Evolutionary conservation across 1,140 invertebrate genomes (phyloP), one percentile per base, ranked within the genome.

Genomic region (Hesperophylax magnus): DNA sequence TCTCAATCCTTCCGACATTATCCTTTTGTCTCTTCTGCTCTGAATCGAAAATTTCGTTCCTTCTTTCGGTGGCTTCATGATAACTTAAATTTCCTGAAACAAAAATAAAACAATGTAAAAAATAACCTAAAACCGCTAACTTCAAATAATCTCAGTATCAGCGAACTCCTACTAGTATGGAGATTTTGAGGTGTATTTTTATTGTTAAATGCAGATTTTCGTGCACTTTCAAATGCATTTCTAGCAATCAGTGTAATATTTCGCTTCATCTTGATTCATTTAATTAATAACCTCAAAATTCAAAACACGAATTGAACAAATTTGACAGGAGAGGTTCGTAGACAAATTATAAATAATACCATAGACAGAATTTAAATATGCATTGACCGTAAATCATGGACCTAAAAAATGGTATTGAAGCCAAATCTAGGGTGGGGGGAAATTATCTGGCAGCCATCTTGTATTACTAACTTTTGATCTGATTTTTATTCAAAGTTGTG

Each of bases 1-100:
- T 99, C 86, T 98, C 96, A 72, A 99, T 93, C 86, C 97, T 89
- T 8, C 95, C 96, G 31, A 98, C 89, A 8, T 92, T 87, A 54
- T 93, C 90, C 52, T 86, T 84, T 87, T 97, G 96, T 22, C 94
- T 88, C 77, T 93, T 91, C 85, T 94, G 92, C 87, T 99, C 97
- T 75, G 93, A 86, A n/a, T 92, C 90, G 86, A 98, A 99, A 8
- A 98, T 84, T 60, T 94, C 91, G 90, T 93, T 93, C 65, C 93
- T 91, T 71, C 89, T 87, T 61, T 91, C 86, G 65, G 88, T 88
- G 3, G 86, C 87, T 79, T 91, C 89, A 53, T 86, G 78, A 27
- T 85, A 86, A 76, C 87, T 90, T 79, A 89, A 71, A 80, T 84
- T 87, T 86, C 89, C 89, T 91, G 60, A 22, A 87, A 88, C 5